These are phyloP conservation scores for Pocillopora verrucosa DNA, from an alignment of 64 coral and sea anemone species.

Conservation along the genomic window DNA sequence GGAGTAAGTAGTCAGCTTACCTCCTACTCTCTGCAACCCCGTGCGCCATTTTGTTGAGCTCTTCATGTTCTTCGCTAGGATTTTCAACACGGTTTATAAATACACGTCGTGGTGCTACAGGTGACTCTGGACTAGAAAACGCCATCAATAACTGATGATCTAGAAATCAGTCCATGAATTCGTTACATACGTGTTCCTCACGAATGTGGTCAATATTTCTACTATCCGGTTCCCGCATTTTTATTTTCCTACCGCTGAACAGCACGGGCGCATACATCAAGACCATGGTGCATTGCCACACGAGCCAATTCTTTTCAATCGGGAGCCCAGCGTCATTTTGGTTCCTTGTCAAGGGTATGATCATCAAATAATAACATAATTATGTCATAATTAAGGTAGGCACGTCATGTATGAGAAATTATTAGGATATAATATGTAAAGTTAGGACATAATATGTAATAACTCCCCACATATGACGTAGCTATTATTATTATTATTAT, in stretches of 20 bases:
- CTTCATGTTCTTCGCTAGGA: conserved; percentile 92
- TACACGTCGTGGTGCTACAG: conserved; percentile 12
- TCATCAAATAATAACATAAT: too few species aligned
- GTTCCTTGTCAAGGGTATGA: too few species aligned
- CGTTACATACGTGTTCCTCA: not conserved
- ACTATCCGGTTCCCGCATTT: conserved; percentile 20
- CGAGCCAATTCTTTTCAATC: too few species aligned
- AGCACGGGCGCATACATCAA: not conserved
- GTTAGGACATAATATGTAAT: too few species aligned
- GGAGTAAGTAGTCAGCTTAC: conserved; percentile 19
- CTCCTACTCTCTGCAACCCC: conserved; percentile 83
- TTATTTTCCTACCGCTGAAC: not conserved
- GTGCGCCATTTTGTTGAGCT: conserved; percentile 97
- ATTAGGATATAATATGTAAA: too few species aligned
- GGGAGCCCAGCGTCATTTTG: too few species aligned
- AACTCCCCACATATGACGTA: too few species aligned
- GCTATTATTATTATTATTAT: too few species aligned
- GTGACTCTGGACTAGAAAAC: conserved; percentile 62
- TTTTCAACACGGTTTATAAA: conserved; percentile 83
- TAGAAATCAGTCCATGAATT: not conserved
- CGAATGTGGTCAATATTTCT: not conserved
- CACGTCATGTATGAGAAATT: too few species aligned
- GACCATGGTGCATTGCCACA: not conserved
- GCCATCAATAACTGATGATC: not conserved
- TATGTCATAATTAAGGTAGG: too few species aligned